Base-by-base conservation (phyloP, 64 coral and sea anemone species). In the Porites australiensis region DNA sequence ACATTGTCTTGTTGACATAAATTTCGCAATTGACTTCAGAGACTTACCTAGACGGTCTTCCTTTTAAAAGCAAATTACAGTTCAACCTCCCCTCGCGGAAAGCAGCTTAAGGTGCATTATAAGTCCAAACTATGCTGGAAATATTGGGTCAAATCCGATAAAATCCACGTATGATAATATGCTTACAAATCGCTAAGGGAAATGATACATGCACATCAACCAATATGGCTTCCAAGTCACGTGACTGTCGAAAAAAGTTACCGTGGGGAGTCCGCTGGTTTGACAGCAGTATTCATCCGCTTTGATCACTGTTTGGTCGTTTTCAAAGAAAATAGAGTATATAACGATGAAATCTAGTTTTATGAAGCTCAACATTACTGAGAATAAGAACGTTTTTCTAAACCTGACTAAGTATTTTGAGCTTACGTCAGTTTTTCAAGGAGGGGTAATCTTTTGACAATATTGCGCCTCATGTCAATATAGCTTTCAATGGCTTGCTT, bases 211-310 rank as follows among this genome's bases (percentile, higher is more conserved):
- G 27, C 54, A 70, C 5, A 51, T 76, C 47, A 10, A 76, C 46
- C 47, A 76, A 76, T n/a, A 76, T 76, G 73, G 73, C 73, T 18
- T 51, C 46, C 73, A 50, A 49, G 13, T 76, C 73, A 76, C 73
- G 71, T 70, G 66, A 9, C 20, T 7, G 7, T 37, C 66, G 21
- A 70, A 3, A 27, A 70, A 69, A 37, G 8, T 14, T 16, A 2
- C 20, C 27, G 5, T 69, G 66, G 19, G 66, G 66, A 20, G 66
- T 66, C 63, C 63, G 4, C 63, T 66, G n/a, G n/a, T 13, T 13
- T 59, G 7, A 9, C 58, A 59, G 7, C 58, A 37, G 27, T 37
- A 37, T 37, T 37, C 27, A 37, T 37, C 0, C 13, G 7, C 13
- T 59, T 59, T 13, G 58, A 59, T 59, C 13, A 9, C 13, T 59